Conservation (phyloP, 2,113 vertebrate species). For the Litocranius walleri region DNA sequence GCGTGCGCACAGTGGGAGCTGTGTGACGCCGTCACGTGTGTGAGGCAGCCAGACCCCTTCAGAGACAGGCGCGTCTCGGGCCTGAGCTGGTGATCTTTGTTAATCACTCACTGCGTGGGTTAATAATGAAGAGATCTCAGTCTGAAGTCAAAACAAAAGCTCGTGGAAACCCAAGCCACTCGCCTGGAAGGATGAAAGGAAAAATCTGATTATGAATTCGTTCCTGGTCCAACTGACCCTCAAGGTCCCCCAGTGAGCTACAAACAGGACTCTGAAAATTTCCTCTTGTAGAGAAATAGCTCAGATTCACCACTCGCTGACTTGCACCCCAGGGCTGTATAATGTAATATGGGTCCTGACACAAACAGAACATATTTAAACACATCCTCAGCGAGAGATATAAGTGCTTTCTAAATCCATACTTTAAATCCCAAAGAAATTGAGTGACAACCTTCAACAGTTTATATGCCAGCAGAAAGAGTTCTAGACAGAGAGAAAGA, state of each 20-base stretch:
- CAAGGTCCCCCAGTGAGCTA: background rate
- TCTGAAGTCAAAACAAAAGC: slow-evolving; percentile 23
- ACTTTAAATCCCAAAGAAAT: background rate
- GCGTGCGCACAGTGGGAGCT: fast-evolving
- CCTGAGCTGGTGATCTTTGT: background rate
- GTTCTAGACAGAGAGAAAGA: background rate
- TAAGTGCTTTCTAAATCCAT: background rate
- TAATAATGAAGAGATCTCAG: background rate
- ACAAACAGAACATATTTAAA: background rate
- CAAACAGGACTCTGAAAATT: background rate
- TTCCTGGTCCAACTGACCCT: background rate
- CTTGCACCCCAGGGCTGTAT: background rate
- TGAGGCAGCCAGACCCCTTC: background rate
- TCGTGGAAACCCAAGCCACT: background rate
- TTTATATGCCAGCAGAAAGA: background rate
- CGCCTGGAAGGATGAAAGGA: background rate
- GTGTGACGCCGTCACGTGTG: fast-evolving
- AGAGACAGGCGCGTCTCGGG: background rate
- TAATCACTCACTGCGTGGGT: background rate
- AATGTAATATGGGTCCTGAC: background rate
- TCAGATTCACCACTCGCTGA: background rate
- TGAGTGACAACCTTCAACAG: background rate
- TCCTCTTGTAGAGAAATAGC: background rate
- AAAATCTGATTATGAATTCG: fast-evolving
- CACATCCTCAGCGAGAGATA: background rate